Conservation (phyloP, 1,140 invertebrate species). For the Harpegnathos saltator region DNA sequence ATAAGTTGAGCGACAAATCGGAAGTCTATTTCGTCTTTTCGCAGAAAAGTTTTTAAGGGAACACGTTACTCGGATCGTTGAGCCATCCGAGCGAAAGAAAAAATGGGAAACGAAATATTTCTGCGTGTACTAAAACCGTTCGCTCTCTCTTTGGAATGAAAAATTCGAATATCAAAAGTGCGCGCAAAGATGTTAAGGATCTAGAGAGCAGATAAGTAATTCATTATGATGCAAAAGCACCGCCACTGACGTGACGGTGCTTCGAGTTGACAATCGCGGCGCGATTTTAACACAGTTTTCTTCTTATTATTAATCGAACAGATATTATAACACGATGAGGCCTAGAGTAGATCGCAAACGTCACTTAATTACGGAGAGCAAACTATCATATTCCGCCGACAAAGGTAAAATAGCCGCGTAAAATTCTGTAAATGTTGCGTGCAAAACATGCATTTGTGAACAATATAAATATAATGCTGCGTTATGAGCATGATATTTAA, state of each 20-base stretch:
- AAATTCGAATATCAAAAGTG: no score
- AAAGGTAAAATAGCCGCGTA: constrained; percentile 27
- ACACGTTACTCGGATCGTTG: not conserved
- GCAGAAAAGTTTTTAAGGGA: not conserved
- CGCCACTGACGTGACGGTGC: no score
- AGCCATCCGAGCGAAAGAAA: not conserved
- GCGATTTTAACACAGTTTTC: not conserved
- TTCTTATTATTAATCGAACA: constrained; percentile 13
- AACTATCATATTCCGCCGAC: constrained; percentile 35
- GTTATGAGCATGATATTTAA: constrained; percentile 61
- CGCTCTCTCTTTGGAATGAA: no score
- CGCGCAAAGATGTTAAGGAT: no score
- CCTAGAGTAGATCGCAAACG: constrained; percentile 1
- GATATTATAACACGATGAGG: not conserved
- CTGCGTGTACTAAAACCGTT: no score
- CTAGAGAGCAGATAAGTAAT: no score
- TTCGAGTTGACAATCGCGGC: not conserved
- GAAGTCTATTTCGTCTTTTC: not conserved
- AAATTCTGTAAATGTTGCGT: constrained; percentile 39
- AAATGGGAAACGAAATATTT: not conserved
- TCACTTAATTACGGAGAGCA: constrained; percentile 24
- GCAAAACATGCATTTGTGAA: constrained; percentile 29
- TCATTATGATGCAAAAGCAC: no score
- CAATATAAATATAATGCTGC: constrained; percentile 60
- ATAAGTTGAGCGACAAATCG: constrained; percentile 6